These are phyloP conservation scores for Autographa gamma DNA, from an alignment of 2,888 invertebrate species.

Conservation along the genomic window DNA sequence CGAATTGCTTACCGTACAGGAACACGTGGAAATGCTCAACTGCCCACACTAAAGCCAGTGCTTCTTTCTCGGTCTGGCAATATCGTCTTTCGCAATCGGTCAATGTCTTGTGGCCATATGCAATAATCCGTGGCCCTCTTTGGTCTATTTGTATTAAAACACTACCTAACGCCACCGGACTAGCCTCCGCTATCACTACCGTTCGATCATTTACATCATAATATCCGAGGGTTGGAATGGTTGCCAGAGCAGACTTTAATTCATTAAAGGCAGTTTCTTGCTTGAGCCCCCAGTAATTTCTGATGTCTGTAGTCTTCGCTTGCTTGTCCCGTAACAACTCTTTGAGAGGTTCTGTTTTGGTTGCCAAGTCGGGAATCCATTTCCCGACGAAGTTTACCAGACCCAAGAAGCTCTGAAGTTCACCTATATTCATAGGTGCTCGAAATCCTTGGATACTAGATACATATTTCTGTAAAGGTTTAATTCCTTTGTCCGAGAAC, in stretches of 20 bases:
- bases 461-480: too few species aligned
- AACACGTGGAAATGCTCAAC: too few species aligned
- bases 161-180: constrained; percentile 46
- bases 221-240: constrained; percentile 32
- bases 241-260: background rate
- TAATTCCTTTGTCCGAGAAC: background rate
- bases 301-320: constrained; percentile 47
- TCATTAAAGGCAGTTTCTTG: background rate
- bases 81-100: constrained; percentile 56
- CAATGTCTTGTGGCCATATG: constrained; percentile 42
- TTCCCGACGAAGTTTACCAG: too few species aligned
- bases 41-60: too few species aligned
- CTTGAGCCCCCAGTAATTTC: background rate
- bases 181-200: constrained; percentile 45
- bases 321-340: constrained; percentile 31
- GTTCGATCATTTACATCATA: constrained; percentile 44
- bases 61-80: constrained; percentile 13
- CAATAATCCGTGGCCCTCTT: constrained; percentile 39
- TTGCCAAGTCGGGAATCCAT: too few species aligned
- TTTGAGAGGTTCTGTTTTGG: constrained; percentile 6
- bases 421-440: too few species aligned
- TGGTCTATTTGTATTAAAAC: constrained; percentile 36
- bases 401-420: too few species aligned
- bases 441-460: too few species aligned
- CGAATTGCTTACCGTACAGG: too few species aligned